Evolutionary conservation across 1,140 invertebrate species (phyloP).

Genomic region (Brachionus calyciflorus): DNA sequence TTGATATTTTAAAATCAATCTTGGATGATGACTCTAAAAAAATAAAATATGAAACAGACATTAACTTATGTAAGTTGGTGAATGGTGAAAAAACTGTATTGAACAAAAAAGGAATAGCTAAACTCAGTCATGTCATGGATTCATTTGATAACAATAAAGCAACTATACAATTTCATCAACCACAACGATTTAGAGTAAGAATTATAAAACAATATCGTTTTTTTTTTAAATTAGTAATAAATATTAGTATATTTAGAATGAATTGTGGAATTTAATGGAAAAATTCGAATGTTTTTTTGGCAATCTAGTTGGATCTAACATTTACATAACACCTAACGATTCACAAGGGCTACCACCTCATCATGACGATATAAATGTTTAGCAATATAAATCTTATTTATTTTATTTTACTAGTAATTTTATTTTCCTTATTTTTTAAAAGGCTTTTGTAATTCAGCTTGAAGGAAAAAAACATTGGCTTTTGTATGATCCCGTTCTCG

Average conservation of each 20-base stretch:
- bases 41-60: background rate
- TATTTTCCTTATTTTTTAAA: too few relatives aligned
- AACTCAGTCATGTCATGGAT: background rate
- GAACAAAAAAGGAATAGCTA: background rate
- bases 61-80: background rate
- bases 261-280: background rate
- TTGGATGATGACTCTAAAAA: background rate
- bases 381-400: background rate
- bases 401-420: background rate
- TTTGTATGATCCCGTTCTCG: background rate
- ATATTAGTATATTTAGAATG: background rate
- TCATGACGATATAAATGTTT: background rate
- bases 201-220: too few relatives aligned
- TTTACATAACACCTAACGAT: background rate
- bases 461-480: slow-evolving; percentile 1
- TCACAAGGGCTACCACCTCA: background rate
- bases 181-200: background rate
- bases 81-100: background rate
- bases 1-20: background rate
- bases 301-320: background rate
- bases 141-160: background rate
- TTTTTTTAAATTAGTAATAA: background rate
- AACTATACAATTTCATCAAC: background rate
- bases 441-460: background rate
- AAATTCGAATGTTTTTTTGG: background rate